A percentile compares a stretch with the other conserved stretches of the same genome.
Evolutionary conservation across 2,797 vertebrate genomes (phyloP).

Genomic region (Micromesistius poutassou): DNA sequence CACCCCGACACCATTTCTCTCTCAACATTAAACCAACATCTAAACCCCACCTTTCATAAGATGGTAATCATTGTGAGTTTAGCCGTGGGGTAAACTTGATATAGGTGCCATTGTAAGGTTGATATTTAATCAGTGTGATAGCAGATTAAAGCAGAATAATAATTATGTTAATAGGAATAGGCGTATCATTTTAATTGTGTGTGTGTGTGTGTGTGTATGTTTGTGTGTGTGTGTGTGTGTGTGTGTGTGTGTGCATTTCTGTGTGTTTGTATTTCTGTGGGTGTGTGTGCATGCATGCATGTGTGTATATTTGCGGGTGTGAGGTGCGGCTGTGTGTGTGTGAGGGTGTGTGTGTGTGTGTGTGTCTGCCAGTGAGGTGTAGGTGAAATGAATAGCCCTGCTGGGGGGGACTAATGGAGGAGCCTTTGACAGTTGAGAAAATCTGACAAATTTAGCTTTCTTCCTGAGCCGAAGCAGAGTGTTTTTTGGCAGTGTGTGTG

Average conservation of each 20-base stretch:
- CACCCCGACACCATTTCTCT: not conserved
- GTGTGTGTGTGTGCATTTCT: not conserved
- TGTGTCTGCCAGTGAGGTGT: conserved; percentile 16
- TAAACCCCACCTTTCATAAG: not conserved
- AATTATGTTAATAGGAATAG: conserved; percentile 1
- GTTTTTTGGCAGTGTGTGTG: conserved; percentile 34
- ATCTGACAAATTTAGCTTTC: conserved; percentile 44
- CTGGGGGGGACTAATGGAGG: conserved; percentile 44
- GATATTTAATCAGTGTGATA: conserved; percentile 1
- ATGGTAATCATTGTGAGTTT: not conserved
- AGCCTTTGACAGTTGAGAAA: conserved; percentile 39
- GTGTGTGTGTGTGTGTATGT: not conserved
- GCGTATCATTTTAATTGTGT: not conserved
- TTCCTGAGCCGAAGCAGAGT: conserved; percentile 40
- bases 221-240: not conserved
- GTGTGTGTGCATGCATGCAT: not conserved
- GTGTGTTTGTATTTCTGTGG: not conserved
- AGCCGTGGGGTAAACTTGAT: conserved; percentile 3
- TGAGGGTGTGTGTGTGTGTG: not conserved
- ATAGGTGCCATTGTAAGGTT: not conserved
- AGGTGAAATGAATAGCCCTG: conserved; percentile 49
- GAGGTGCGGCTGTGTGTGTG: too few relatives aligned
- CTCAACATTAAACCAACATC: not conserved
- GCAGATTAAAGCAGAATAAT: not conserved
- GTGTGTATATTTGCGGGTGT: not conserved